Evolutionary conservation across 2,888 invertebrate species (phyloP).

Genomic region (Leptopterna dolabrata): DNA sequence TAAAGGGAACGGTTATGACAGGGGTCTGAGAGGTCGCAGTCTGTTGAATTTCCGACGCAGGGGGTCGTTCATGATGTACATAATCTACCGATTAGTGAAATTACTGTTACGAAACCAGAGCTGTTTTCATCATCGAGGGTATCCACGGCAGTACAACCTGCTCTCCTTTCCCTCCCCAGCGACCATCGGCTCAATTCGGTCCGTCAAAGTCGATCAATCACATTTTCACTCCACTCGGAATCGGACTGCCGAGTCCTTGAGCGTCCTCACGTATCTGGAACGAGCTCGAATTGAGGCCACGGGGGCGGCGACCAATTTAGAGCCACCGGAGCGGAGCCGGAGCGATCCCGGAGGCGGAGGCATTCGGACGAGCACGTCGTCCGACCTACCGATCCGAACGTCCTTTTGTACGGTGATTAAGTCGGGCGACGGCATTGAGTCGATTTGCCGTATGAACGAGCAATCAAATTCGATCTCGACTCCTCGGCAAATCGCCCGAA

Average conservation of each 20-base stretch:
- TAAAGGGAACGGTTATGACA: too few relatives aligned
- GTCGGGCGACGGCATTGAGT: not conserved
- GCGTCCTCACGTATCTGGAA: constrained; percentile 41
- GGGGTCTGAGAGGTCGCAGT: too few relatives aligned
- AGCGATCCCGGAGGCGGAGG: not conserved
- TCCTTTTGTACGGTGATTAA: not conserved
- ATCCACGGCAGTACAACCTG: too few relatives aligned
- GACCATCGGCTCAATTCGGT: too few relatives aligned
- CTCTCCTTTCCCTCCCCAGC: too few relatives aligned
- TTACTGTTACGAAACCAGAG: too few relatives aligned
- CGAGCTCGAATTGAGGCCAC: constrained; percentile 26
- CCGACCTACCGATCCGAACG: not conserved
- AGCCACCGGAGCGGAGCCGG: constrained; percentile 7
- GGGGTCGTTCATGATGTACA: too few relatives aligned
- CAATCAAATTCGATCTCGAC: not conserved
- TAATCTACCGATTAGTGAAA: too few relatives aligned
- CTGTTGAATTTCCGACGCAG: too few relatives aligned
- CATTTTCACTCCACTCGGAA: not conserved
- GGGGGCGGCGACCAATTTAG: constrained; percentile 41
- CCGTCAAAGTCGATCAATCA: not conserved
- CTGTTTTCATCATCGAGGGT: too few relatives aligned
- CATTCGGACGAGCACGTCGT: not conserved
- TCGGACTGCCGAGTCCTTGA: constrained; percentile 9
- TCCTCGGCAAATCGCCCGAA: not conserved
- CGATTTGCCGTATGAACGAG: not conserved